Evolutionary conservation across 2,113 vertebrate species (phyloP), one percentile per base, ranked within the genome.

Genomic region (Carlito syrichta): DNA sequence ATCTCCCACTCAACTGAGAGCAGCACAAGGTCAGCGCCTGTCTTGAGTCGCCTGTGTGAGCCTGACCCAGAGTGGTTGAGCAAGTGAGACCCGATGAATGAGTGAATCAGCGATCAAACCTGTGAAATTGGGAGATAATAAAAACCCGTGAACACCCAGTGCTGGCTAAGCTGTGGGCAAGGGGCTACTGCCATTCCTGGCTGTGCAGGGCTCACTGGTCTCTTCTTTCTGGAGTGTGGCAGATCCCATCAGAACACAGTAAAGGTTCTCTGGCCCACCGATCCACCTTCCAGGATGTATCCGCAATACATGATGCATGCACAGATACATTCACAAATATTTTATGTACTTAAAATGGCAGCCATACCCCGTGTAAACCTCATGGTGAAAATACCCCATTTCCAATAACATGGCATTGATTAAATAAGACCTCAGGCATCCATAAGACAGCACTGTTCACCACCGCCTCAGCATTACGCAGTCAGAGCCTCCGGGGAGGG

Each of bases 161-260:
- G 54, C 14, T 19, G 22, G 86, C 40, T 19, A 60, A 48, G 14
- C 71, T 45, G 13, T 16, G 40, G 40, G 86, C 54, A 76, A 30
- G 48, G 1, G 30, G 54, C 40, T 69, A 27, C 32, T n/a, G 54
- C 40, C 69, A 16, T 30, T 60, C n/a, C 71, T 56, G 50, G 10
- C 71, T 11, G 23, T n/a, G 58, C 9, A 8, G 22, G 10, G 30
- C 71, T 45, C 40, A 30, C 32, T 45, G 30, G 32, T n/a, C 43
- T 48, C 43, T 60, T 48, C 56, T 25, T 56, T 86, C 27, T 5
- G 0, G 16, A 62, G 32, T 12, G 0, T 50, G 71, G 63, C 43
- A 76, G 35, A 50, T 22, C 0, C 1, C 74, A 12, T 50, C 17
- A 19, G 71, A 48, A 22, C 4, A 5, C 0, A 6, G 9, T 6